A percentile compares a stretch with the other conserved stretches of the same genome.
Evolutionary conservation across 2,113 vertebrate species (phyloP).

Genomic region (Tor tambroides): DNA sequence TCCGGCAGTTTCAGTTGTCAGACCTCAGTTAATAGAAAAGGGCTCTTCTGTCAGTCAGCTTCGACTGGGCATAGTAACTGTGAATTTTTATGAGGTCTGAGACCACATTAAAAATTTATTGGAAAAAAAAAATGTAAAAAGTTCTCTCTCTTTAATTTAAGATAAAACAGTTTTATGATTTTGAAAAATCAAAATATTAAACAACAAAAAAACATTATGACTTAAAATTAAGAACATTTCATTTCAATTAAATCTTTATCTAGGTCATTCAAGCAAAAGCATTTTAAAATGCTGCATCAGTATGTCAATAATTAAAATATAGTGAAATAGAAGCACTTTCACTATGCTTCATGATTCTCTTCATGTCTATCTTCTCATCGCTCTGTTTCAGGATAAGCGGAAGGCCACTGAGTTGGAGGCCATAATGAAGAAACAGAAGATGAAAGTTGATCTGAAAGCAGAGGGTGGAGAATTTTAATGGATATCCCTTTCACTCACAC

Average conservation of each 20-base stretch:
- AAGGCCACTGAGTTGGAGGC: conserved; percentile 77
- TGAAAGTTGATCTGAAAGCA: conserved; percentile 71
- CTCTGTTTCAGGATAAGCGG: conserved; percentile 62
- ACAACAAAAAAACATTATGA: not conserved
- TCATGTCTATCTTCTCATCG: not conserved
- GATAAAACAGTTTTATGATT: no score
- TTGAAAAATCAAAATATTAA: no score
- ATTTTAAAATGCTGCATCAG: no score
- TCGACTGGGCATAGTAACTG: not conserved
- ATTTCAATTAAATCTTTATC: not conserved
- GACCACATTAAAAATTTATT: no score
- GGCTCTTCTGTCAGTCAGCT: not conserved
- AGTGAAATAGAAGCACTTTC: not conserved
- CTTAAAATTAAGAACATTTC: not conserved
- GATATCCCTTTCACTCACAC: conserved; percentile 1
- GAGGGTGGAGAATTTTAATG: conserved; percentile 44
- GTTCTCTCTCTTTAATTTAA: not conserved
- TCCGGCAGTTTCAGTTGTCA: not conserved
- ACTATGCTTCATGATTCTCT: no score
- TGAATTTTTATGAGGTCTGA: no score
- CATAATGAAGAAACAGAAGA: conserved; percentile 83
- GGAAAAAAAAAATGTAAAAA: no score
- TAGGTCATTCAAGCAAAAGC: not conserved
- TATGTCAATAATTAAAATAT: not conserved
- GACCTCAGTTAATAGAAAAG: not conserved